These are phyloP conservation scores for Tortrix viridana DNA, from an alignment of 2,888 invertebrate genomes.

Conservation along the genomic window DNA sequence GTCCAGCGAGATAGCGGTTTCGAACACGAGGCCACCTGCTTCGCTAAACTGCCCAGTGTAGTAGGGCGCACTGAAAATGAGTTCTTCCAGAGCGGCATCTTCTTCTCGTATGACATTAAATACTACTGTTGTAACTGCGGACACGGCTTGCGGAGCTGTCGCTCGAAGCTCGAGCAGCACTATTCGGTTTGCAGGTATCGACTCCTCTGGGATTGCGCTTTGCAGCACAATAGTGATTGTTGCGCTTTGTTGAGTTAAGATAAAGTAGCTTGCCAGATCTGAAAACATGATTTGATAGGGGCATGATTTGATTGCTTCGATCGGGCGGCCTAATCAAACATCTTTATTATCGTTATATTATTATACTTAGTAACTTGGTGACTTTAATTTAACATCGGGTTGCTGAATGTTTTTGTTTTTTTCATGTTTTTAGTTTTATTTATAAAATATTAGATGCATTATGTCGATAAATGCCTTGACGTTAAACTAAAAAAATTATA, in stretches of 20 bases:
- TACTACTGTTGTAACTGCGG: conserved; percentile 48
- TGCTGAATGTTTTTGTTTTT: too few species aligned
- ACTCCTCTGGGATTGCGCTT: conserved; percentile 44
- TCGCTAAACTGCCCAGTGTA: conserved; percentile 50
- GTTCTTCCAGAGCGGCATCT: conserved; percentile 18
- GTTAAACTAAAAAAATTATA: too few species aligned
- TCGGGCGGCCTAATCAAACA: too few species aligned
- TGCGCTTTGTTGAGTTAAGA: conserved; percentile 28
- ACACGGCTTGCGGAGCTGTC: conserved; percentile 44
- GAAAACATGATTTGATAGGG: neutral
- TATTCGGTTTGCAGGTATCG: conserved; percentile 45
- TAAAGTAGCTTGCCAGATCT: conserved; percentile 44
- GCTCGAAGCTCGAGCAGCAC: conserved; percentile 50
- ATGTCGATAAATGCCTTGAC: too few species aligned
- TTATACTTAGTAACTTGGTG: too few species aligned
- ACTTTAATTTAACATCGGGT: too few species aligned
- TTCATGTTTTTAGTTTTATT: too few species aligned
- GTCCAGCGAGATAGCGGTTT: conserved; percentile 44
- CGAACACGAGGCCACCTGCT: conserved; percentile 43
- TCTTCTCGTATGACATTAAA: conserved; percentile 41
- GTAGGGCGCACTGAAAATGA: conserved; percentile 42
- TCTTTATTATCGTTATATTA: too few species aligned
- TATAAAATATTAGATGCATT: too few species aligned
- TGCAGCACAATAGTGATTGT: conserved; percentile 42
- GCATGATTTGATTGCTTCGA: too few species aligned